A percentile compares a stretch with the other conserved stretches of the same genome.
Evolutionary conservation across 2,113 vertebrate genomes (phyloP).

Genomic region (Microtus richardsoni): DNA sequence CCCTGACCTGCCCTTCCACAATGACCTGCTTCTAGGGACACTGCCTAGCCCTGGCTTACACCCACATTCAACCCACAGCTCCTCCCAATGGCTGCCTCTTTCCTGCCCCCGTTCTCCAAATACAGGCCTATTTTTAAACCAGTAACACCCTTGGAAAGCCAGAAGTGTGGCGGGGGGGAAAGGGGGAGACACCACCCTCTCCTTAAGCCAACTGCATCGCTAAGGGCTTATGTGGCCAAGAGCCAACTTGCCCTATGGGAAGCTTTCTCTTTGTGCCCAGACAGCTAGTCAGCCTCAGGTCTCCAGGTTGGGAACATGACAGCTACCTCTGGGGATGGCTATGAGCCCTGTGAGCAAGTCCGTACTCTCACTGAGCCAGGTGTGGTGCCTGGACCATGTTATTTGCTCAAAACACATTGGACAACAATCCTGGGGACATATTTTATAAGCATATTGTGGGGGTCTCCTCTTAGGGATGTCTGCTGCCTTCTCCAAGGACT

Average conservation of each 20-base stretch:
- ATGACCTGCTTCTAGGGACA: not conserved
- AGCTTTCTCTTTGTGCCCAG: not conserved
- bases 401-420: not conserved
- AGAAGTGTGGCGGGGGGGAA: not conserved
- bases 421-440: not conserved
- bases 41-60: not conserved
- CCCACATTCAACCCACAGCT: not conserved
- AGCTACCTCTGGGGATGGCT: not conserved
- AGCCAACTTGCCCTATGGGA: too few species aligned
- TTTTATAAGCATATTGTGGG: accelerated
- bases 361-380: too few species aligned
- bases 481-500: not conserved
- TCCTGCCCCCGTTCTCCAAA: not conserved
- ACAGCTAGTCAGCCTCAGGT: too few species aligned
- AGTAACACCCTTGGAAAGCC: not conserved
- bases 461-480: not conserved
- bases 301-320: not conserved
- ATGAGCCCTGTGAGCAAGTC: not conserved
- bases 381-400: not conserved
- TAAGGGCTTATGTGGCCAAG: accelerated
- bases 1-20: not conserved
- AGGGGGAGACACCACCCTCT: too few species aligned
- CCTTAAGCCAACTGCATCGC: not conserved
- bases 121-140: not conserved
- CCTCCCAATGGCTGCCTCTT: not conserved